A percentile compares a stretch with the other conserved stretches of the same genome.
phyloP scores from a whole-genome alignment of 2,888 invertebrate genomes.

The Elgonia sp. region DNA sequence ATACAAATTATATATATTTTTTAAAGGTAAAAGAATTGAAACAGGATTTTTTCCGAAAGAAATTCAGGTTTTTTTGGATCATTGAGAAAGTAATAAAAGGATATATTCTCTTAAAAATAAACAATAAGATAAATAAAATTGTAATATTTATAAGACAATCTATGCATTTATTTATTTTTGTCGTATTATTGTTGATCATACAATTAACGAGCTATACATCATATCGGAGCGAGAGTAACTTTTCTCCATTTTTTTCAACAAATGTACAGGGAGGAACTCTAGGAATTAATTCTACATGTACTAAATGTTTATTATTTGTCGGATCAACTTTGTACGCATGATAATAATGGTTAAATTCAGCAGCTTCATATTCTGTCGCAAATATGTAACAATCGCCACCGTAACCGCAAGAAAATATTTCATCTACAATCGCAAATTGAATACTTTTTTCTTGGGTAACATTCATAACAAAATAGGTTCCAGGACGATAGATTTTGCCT shows the following conservation, averaged over 20 bases:
- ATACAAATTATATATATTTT: too few relatives aligned
- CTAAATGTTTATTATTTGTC: slow-evolving; percentile 10
- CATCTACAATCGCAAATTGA: slow-evolving; percentile 26
- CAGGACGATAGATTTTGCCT: slow-evolving; percentile 9
- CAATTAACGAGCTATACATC: slow-evolving; percentile 11
- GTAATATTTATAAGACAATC: too few relatives aligned
- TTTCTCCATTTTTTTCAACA: background rate
- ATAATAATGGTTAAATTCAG: background rate
- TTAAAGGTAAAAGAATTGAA: too few relatives aligned
- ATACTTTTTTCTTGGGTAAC: slow-evolving; percentile 21
- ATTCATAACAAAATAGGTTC: slow-evolving; percentile 41
- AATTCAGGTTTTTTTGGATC: too few relatives aligned
- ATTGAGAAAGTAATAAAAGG: too few relatives aligned
- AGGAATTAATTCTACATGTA: slow-evolving; percentile 46
- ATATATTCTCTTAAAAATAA: too few relatives aligned
- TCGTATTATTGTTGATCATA: too few relatives aligned
- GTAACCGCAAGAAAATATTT: slow-evolving; percentile 19
- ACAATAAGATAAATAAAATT: too few relatives aligned
- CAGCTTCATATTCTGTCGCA: background rate
- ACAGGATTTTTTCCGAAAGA: too few relatives aligned
- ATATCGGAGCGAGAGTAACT: slow-evolving; percentile 8
- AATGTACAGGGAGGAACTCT: slow-evolving; percentile 29
- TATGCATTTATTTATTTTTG: too few relatives aligned
- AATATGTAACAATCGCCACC: background rate
- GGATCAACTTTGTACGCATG: slow-evolving; percentile 13